These are phyloP conservation scores for Epinephelus moara DNA, from an alignment of 2,113 vertebrate species.

Conservation along the genomic window DNA sequence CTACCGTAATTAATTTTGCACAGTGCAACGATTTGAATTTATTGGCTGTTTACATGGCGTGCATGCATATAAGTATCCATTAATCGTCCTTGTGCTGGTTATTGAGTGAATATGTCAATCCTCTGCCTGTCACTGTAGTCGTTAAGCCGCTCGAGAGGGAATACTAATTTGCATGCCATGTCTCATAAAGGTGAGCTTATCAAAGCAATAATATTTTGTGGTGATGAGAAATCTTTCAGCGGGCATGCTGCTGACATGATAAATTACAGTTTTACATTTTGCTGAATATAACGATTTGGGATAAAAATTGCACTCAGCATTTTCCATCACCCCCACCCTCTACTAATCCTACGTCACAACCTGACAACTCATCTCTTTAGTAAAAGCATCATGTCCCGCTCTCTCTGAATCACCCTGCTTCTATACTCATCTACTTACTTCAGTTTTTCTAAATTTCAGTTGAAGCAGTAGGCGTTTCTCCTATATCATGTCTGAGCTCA, in stretches of 20 bases:
- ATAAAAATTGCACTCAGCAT: background rate
- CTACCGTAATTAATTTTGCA: constrained; percentile 50
- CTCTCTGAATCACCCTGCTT: constrained; percentile 16
- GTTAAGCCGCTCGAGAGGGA: constrained; percentile 9
- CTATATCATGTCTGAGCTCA: background rate
- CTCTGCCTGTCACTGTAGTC: background rate
- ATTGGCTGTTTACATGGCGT: constrained; percentile 55
- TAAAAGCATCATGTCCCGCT: background rate
- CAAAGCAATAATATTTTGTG: background rate
- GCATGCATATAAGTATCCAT: constrained; percentile 35
- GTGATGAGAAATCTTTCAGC: background rate
- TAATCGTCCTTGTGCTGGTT: constrained; percentile 40
- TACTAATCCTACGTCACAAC: constrained; percentile 2
- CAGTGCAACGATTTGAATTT: constrained; percentile 39
- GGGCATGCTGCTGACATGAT: background rate
- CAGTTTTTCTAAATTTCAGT: background rate
- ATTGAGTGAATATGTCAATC: constrained; percentile 30
- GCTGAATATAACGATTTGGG: constrained; percentile 1
- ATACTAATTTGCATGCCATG: constrained; percentile 25
- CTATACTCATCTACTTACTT: background rate
- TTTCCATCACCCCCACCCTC: background rate
- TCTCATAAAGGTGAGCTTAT: constrained; percentile 33
- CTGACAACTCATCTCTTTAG: constrained; percentile 21
- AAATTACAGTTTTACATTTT: constrained; percentile 7
- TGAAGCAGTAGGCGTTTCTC: background rate